Base-by-base conservation (phyloP, 1,140 invertebrate genomes). In the Cotesia typhae region DNA sequence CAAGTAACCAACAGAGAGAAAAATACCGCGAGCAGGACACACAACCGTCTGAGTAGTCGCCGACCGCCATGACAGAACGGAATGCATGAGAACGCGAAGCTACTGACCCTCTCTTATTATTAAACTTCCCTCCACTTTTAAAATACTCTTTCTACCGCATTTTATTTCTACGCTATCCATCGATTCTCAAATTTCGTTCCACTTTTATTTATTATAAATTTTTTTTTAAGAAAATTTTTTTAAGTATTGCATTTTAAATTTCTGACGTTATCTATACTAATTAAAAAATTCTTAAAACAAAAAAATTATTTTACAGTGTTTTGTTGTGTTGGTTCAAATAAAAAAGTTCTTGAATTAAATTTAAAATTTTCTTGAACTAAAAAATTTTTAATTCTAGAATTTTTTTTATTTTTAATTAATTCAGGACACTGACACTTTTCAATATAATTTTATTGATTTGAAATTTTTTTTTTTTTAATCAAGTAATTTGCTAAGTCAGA, bases 81-180 rank as follows among this genome's bases (percentile, higher is more conserved):
- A 86, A 86, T 85, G 83, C 83, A 84, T 85, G 84, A 84, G 84
- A 84, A 85, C 83, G 79, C 79, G 74, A 78, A 83, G 83, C 82
- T 84, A 84, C 82, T 81, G 82, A 83, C 82, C 80, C 72, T 61
- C 63, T 70, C 76, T 67, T 73, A 51, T 64, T 75, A 66, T 55
- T 47, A 47, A 9, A 47, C 41, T 47, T 47, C 69, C 55, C 70
- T 69, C 57, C 59, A 57, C 74, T 63, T 67, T 52, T 51, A 53
- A 67, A 38, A 47, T 52, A 37, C 60, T 60, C 59, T 28, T 28
- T 51, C 37, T 65, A 17, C 10, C 63, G 66, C 37, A 47, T 47
- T 47, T 47, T 47, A 47, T 47, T 47, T 47, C 6, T 47, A 47
- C 61, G n/a, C 59, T 66, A 36, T 60, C 10, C n/a, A 41, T 17